These are phyloP conservation scores for Pseudachorutes palmiensis DNA, from an alignment of 1,140 invertebrate species.

Conservation along the genomic window DNA sequence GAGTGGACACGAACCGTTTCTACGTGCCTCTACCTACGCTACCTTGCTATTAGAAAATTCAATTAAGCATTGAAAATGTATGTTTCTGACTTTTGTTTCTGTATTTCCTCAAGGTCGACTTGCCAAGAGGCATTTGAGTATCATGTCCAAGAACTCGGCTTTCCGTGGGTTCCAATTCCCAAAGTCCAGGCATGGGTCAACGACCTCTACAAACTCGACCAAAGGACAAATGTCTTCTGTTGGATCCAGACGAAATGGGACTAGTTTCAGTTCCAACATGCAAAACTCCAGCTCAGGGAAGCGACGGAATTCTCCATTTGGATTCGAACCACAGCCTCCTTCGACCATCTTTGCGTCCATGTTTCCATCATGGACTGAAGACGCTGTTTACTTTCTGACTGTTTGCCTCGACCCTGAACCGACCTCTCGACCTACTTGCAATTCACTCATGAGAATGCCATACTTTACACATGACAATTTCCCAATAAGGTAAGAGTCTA, in stretches of 20 bases:
- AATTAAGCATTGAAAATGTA: not conserved
- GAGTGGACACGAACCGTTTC: too few species aligned
- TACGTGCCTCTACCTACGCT: too few species aligned
- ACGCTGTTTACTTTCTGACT: slow-evolving; percentile 31
- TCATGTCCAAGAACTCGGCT: slow-evolving; percentile 37
- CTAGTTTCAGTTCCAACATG: not conserved
- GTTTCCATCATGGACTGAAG: slow-evolving; percentile 37
- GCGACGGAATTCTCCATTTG: not conserved
- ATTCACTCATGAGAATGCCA: slow-evolving; percentile 29
- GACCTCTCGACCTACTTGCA: slow-evolving; percentile 28
- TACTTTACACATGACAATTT: slow-evolving; percentile 38
- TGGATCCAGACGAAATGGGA: not conserved
- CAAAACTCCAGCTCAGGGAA: slow-evolving; percentile 17
- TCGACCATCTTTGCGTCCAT: slow-evolving; percentile 28
- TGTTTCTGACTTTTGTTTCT: not conserved
- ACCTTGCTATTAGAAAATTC: too few species aligned
- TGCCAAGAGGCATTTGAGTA: slow-evolving; percentile 33
- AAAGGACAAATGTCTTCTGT: not conserved
- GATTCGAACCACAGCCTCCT: slow-evolving; percentile 19
- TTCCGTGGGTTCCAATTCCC: slow-evolving; percentile 36
- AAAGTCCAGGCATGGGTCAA: slow-evolving; percentile 33
- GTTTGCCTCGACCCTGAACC: slow-evolving; percentile 36
- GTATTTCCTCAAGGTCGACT: slow-evolving; percentile 26
- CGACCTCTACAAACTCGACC: slow-evolving; percentile 28
- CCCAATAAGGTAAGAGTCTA: slow-evolving; percentile 27